Evolutionary conservation across 2,113 vertebrate genomes (phyloP).

Genomic region (Dermatemys mawii): DNA sequence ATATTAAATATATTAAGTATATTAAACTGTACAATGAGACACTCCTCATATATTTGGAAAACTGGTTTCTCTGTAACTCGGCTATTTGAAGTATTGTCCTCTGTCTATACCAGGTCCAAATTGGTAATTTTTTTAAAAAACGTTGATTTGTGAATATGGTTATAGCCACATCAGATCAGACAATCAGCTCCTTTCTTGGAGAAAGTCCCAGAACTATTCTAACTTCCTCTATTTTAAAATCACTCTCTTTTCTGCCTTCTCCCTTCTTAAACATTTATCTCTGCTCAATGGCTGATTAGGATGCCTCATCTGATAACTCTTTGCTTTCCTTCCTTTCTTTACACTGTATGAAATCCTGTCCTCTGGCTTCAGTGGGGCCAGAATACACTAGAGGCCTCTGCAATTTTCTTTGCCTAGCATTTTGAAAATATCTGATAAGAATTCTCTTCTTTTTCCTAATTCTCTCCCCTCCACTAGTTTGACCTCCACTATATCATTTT

Average conservation of each 20-base stretch:
- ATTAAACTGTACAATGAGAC: not conserved
- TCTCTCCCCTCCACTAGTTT: not conserved
- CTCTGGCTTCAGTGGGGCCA: not conserved
- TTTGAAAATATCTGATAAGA: not conserved
- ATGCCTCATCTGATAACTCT: not conserved
- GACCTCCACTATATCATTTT: not conserved
- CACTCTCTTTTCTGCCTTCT: not conserved
- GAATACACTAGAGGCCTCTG: not conserved
- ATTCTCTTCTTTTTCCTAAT: not conserved
- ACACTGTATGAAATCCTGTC: not conserved
- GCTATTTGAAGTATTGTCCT: not conserved
- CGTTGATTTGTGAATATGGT: not conserved
- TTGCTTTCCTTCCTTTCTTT: not conserved
- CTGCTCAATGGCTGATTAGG: not conserved
- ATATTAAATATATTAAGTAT: not conserved
- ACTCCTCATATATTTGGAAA: not conserved
- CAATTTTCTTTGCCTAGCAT: not conserved
- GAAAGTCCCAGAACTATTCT: not conserved
- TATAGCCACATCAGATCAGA: not conserved
- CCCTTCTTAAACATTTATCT: not conserved
- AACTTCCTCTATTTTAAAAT: not conserved
- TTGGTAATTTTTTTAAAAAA: not conserved
- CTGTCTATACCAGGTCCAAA: not conserved
- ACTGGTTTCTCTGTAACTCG: too few relatives aligned
- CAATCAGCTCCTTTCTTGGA: not conserved